These are phyloP conservation scores for Crotophaga sulcirostris DNA, from an alignment of 2,113 vertebrate species.

Conservation along the genomic window DNA sequence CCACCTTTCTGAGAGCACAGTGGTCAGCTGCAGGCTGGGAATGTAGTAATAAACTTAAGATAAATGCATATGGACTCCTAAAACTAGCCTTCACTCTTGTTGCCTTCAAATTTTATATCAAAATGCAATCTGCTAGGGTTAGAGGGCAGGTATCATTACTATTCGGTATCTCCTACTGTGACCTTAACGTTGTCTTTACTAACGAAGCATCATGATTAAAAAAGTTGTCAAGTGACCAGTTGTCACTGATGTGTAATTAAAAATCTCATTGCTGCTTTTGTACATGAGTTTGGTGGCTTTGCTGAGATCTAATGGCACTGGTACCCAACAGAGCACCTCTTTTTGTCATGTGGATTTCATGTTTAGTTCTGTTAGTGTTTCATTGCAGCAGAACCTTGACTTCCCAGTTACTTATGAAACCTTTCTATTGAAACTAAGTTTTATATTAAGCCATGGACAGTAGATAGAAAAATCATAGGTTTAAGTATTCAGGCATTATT, in stretches of 20 bases:
- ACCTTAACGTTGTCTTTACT: neutral
- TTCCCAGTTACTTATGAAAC: neutral
- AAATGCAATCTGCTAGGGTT: neutral
- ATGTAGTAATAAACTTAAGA: neutral
- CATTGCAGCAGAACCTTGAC: neutral
- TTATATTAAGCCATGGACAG: neutral
- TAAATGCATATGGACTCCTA: neutral
- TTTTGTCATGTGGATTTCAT: neutral
- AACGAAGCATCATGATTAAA: slow-evolving; percentile 8
- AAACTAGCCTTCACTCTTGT: neutral
- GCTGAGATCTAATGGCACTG: neutral
- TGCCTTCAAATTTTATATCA: neutral
- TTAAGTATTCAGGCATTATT: slow-evolving; percentile 34
- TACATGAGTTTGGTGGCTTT: slow-evolving; percentile 2
- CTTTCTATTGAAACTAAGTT: neutral
- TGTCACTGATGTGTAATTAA: slow-evolving; percentile 17
- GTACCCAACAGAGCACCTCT: neutral
- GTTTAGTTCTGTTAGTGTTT: neutral
- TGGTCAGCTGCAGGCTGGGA: neutral
- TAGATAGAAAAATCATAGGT: slow-evolving; percentile 6
- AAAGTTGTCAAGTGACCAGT: slow-evolving; percentile 24
- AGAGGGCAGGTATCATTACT: neutral
- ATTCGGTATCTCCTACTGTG: neutral
- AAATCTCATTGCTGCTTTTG: neutral
- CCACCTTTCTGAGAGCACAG: neutral